Evolutionary conservation across 2,797 vertebrate species (phyloP), one percentile per base, ranked within the genome.

Genomic region (Diglossa cyanea): DNA sequence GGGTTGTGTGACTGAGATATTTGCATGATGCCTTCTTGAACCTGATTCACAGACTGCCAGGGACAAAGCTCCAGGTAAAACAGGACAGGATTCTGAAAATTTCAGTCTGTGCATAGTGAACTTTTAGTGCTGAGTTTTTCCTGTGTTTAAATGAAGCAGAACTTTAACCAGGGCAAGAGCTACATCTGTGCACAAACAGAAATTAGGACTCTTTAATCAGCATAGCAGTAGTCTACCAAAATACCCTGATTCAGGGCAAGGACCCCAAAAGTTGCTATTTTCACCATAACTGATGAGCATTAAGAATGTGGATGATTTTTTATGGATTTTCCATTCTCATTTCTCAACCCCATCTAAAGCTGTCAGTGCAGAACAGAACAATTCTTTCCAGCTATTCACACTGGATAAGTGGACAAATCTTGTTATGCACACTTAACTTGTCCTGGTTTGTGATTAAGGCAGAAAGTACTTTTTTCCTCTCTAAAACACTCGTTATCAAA

Each of bases 321-420:
- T 47, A 42, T 77, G 25, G 21, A 8, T 63, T 93, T 94, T 82
- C 12, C 37, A 72, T 86, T 81, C 78, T 50, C 1, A 4, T 87
- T 95, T 91, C 47, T 94, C 6, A 40, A 40, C 39, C 39, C 6
- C 48, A 88, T 82, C 61, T 63, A 72, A 94, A 81, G 24, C 57
- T 91, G 39, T 44, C 45, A 60, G 57, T 0, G 1, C 65, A 30
- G 72, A 97, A 94, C 79, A 13, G 82, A 96, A 39, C 81, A 87
- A 90, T 97, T 94, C 67, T 95, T 95, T 93, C 86, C 68, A 95
- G 26, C 58, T 95, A 80, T 88, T 92, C 92, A 65, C 19, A 20
- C 28, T 88, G 72, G 44, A 28, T 91, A 95, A 95, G 62, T 73
- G 71, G 77, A 77, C 82, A 95, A 90, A 97, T 94, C 92, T 91